phyloP scores from a whole-genome alignment of 1,140 invertebrate species.

The Trichonephila inaurata region DNA sequence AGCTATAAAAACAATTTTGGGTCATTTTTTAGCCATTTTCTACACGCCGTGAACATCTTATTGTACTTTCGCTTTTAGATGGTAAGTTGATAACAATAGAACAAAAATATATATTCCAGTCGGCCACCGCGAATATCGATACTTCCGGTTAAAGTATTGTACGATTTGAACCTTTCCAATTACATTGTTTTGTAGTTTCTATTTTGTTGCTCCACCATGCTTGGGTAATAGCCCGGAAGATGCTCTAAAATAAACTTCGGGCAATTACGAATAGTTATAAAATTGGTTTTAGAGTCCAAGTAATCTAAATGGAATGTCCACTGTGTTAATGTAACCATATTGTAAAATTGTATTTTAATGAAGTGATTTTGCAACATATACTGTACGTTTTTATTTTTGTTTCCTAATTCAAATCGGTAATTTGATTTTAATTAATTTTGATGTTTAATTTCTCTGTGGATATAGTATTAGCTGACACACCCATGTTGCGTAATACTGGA shows the following conservation, averaged over 20 bases:
- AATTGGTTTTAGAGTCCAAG: neutral
- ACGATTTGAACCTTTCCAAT: neutral
- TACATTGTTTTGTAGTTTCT: slow-evolving; percentile 6
- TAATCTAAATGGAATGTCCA: too few species aligned
- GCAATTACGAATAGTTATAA: neutral
- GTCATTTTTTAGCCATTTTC: neutral
- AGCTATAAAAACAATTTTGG: neutral
- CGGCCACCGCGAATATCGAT: neutral
- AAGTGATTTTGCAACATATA: too few species aligned
- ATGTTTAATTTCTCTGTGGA: too few species aligned
- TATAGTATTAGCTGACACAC: too few species aligned
- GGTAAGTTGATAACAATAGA: neutral
- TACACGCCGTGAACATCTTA: neutral
- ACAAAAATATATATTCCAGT: slow-evolving; percentile 2
- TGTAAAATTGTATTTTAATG: too few species aligned
- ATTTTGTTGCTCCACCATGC: neutral
- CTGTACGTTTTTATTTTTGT: too few species aligned
- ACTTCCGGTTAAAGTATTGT: neutral
- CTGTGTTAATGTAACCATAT: too few species aligned
- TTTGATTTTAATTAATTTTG: too few species aligned
- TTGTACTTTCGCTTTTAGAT: neutral
- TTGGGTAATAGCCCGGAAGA: slow-evolving; percentile 8
- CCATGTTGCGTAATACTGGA: too few species aligned
- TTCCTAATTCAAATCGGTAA: too few species aligned
- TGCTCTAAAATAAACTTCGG: neutral